Evolutionary conservation across 30 jellyfish, hydroid and myxozoan genomes (phyloP).

Genomic region (Aurelia aurita complex sp. Pacific): DNA sequence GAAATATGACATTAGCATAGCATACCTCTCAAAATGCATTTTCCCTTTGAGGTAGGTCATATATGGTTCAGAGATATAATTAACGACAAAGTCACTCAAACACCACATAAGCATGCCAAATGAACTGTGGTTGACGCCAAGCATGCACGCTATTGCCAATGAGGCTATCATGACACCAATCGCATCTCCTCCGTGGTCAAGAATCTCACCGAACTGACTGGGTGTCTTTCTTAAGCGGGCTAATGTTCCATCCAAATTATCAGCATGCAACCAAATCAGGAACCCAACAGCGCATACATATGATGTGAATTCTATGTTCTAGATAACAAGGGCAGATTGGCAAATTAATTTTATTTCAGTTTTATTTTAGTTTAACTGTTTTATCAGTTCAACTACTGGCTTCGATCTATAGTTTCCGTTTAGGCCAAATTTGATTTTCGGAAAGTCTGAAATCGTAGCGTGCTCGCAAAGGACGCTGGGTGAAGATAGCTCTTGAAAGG

Average conservation of each 20-base stretch:
- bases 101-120: slow-evolving; percentile 5
- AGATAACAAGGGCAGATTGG: background rate
- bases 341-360: background rate
- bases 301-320: slow-evolving; percentile 3
- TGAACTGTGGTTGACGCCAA: slow-evolving; percentile 1
- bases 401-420: too few species aligned
- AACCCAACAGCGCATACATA: slow-evolving; percentile 14
- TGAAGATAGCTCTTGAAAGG: too few species aligned
- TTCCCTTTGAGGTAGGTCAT: slow-evolving; percentile 33
- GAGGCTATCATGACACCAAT: slow-evolving; percentile 15
- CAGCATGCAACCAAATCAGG: slow-evolving; percentile 44
- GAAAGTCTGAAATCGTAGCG: too few species aligned
- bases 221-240: slow-evolving; percentile 14
- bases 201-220: slow-evolving; percentile 50
- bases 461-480: too few species aligned
- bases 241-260: slow-evolving; percentile 41
- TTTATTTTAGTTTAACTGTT: too few species aligned
- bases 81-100: slow-evolving; percentile 1
- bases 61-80: slow-evolving; percentile 33
- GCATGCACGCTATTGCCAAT: slow-evolving; percentile 16
- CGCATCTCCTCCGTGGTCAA: slow-evolving; percentile 61
- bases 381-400: too few species aligned
- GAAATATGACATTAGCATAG: too few species aligned
- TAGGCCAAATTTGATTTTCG: too few species aligned
- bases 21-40: slow-evolving; percentile 38